Base-by-base conservation (phyloP, 2,797 vertebrate species). In the Zalophus californianus region DNA sequence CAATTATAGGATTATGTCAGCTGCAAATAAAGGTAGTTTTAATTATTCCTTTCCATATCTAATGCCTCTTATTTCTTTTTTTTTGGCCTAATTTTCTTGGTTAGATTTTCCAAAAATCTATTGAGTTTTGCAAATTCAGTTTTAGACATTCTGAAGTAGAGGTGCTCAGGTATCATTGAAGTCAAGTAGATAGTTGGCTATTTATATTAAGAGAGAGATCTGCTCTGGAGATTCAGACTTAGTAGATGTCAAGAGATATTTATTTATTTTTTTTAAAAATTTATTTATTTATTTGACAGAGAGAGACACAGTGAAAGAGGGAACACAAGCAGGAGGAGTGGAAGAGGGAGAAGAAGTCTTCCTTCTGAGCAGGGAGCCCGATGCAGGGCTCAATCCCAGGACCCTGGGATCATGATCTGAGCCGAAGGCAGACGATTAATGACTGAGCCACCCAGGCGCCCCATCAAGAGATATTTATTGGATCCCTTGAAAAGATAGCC, bases 121-220 rank as follows among this genome's bases (percentile, higher is more conserved):
- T 15, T 86, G 13, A 44, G 25, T 77, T 80, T 92, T 86, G 15
- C 21, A 86, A 85, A 77, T 94, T 89, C 50, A 84, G 29, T 88
- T 94, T 91, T 60, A n/a, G 38, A 85, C 15, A 88, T 52, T 32
- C n/a, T 70, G 21, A 77, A 4, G 54, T 96, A 70, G 8, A 89
- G 44, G 29, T 56, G 15, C 12, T 85, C 62, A 32, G 44, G 25
- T 23, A 66, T 54, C 4, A 88, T 75, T 88, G 56, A 95, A 95
- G 29, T 95, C 11, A 95, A 88, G 77, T 82, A 85, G 41, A 79
- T 97, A 27, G 29, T 20, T 92, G 58, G 18, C 13, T 70, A 75
- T 77, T 90, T 21, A 78, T 27, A 4, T 86, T 32, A 77, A 73
- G 54, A 89, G 64, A 79, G 77, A 85, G 41, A 62, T 64, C 35